A percentile compares a stretch with the other conserved stretches of the same genome.
phyloP scores from a whole-genome alignment of 2,113 vertebrate genomes.

The Oryzias melastigma region DNA sequence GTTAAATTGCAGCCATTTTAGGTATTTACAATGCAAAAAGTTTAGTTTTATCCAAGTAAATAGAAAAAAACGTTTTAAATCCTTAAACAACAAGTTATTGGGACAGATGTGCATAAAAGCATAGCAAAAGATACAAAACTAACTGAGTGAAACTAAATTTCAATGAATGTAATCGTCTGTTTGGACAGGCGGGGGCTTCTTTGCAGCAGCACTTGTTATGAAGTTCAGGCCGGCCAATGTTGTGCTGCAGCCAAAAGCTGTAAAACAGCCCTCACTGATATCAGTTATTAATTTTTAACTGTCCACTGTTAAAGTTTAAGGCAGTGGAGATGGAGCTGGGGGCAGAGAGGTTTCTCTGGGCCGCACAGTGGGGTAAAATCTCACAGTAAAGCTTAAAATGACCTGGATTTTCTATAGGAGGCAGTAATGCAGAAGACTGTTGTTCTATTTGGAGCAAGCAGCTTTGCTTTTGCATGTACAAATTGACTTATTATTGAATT shows the following conservation, averaged over 20 bases:
- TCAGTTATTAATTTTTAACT: constrained; percentile 82
- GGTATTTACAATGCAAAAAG: too few relatives aligned
- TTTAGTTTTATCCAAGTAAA: too few relatives aligned
- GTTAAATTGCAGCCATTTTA: background rate
- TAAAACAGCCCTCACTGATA: constrained; percentile 75
- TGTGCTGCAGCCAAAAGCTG: constrained; percentile 75
- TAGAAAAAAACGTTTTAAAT: too few relatives aligned
- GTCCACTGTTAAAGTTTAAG: constrained; percentile 77
- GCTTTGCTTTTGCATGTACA: constrained; percentile 10
- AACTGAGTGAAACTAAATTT: constrained; percentile 1
- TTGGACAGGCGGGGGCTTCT: constrained; percentile 33
- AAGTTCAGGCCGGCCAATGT: constrained; percentile 54
- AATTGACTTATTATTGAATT: too few relatives aligned
- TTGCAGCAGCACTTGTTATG: constrained; percentile 60
- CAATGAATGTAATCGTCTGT: constrained; percentile 15
- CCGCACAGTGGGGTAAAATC: constrained; percentile 61
- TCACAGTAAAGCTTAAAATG: constrained; percentile 59
- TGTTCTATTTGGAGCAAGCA: constrained; percentile 10
- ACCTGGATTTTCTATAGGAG: constrained; percentile 56
- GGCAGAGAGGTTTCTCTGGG: constrained; percentile 61
- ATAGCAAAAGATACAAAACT: too few relatives aligned
- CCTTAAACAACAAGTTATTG: too few relatives aligned
- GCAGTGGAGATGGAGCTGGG: constrained; percentile 66
- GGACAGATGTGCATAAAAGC: too few relatives aligned
- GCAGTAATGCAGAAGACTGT: constrained; percentile 35